Percentiles rank a stretch among this genome's conserved stretches.
phyloP scores from a whole-genome alignment of 1,140 invertebrate genomes.

The Harlomillsia oculata region DNA sequence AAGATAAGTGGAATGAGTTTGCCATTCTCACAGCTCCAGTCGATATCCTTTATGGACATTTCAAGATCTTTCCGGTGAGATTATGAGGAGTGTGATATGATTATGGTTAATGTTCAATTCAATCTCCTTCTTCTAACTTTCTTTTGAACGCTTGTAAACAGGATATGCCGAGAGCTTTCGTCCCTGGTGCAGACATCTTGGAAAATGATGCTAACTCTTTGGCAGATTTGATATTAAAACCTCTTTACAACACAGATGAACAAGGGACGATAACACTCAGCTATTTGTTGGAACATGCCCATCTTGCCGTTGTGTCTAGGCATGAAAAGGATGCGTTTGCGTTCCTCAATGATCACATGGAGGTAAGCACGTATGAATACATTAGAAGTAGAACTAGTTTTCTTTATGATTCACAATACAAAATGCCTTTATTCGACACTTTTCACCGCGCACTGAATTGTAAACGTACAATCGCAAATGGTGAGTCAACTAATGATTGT shows the following conservation, averaged over 20 bases:
- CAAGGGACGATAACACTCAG: constrained; percentile 28
- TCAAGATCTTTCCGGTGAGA: constrained; percentile 33
- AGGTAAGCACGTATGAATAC: too few species aligned
- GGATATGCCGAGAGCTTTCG: constrained; percentile 33
- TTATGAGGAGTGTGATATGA: neutral
- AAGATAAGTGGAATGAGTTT: constrained; percentile 32
- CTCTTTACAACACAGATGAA: constrained; percentile 27
- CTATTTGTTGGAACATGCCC: constrained; percentile 27
- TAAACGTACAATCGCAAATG: too few species aligned
- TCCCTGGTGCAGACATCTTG: constrained; percentile 16
- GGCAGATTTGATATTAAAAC: constrained; percentile 32
- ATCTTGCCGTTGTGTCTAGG: constrained; percentile 14
- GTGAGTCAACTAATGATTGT: too few species aligned
- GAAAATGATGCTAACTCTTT: constrained; percentile 29
- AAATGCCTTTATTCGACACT: too few species aligned
- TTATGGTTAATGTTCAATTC: neutral
- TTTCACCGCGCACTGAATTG: too few species aligned
- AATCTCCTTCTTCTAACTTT: neutral
- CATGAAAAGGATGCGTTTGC: constrained; percentile 25
- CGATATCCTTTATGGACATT: constrained; percentile 34
- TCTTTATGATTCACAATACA: too few species aligned
- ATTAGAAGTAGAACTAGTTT: too few species aligned
- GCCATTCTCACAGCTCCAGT: constrained; percentile 29
- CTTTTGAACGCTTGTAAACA: constrained; percentile 1
- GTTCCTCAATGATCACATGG: constrained; percentile 20